Base-by-base conservation (phyloP, 2,797 vertebrate species). In the Anomalospiza imberbis region DNA sequence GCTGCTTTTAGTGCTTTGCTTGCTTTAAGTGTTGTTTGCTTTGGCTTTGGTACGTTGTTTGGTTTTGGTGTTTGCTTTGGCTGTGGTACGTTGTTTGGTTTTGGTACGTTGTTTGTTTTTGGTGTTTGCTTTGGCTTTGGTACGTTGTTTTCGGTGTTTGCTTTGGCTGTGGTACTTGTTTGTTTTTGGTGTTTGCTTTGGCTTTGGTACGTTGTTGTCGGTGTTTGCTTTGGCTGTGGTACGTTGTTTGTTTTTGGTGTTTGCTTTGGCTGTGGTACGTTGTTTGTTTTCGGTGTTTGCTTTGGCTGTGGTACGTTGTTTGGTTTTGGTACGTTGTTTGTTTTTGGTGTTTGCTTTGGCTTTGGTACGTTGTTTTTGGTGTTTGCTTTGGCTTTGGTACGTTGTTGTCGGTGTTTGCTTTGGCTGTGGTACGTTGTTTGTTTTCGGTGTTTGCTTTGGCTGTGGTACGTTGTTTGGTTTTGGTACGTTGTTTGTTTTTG, bases 151-250 rank as follows among this genome's bases (percentile, higher is more conserved):
- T 34, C 34, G n/a, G n/a, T 58, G 34, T 20, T 54, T 54, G 18
- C 12, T 51, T 51, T 29, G 28, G 10, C 28, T 53, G 17, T 7
- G 17, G 51, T 19, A 20, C 6, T 38, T 38, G 7, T 31, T 68
- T 12, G 10, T 4, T 32, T 54, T 42, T n/a, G 7, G 28, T 51
- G 24, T 7, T 28, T 10, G 20, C 1, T 13, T 51, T 29, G 44
- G 3, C 4, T 70, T 45, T 12, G 8, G 31, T 70, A 67, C 29
- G 53, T 42, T 5, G 17, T n/a, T 54, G 71, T n/a, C n/a, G n/a
- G n/a, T 3, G 24, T 34, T 65, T 48, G 13, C 1, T 20, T 34
- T 3, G 13, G 1, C 16, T 63, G 17, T 17, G 6, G 15, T 15
- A 9, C 6, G 48, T 50, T 28, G 9, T 50, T 50, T 31, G 26